Base-by-base conservation (phyloP, 2,888 invertebrate genomes). In the Zonitis immaculata region DNA sequence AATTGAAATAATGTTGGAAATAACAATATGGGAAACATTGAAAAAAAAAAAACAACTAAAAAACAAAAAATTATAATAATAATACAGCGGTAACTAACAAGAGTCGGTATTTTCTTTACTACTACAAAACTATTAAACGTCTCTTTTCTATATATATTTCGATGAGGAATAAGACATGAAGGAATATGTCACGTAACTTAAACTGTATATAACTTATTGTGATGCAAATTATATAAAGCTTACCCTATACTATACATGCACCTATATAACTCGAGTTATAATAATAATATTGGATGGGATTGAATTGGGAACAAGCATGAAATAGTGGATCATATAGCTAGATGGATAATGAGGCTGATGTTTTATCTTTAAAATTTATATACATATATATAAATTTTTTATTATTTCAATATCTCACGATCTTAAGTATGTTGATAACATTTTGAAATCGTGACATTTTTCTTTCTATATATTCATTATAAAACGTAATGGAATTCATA, bases 1-100 rank as follows among this genome's bases (percentile, higher is more conserved):
- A 60, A 62, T 62, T 61, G 62, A 62, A 61, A 58, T 61, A 35
- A 56, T 60, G 58, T 57, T 11, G 9, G n/a, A 28, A 11, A n/a
- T n/a, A n/a, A 11, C n/a, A 28, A 30, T 30, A 32, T 12, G n/a
- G n/a, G n/a, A n/a, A n/a, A n/a, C n/a, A n/a, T n/a, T n/a, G n/a
- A n/a, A 30, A 30, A 2, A 30, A 30, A 2, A 32, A 14, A 12
- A 18, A 1, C 8, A 6, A 1, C 2, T 35, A 18, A 9, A 9
- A 18, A 18, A 18, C 8, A 18, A 16, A 35, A 6, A 16, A n/a
- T 12, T 12, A 12, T 6, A 32, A 35, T 35, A 35, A 35, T 35
- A 35, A 35, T 35, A 35, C 18, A 35, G 35, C 35, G 35, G 35
- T 35, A 35, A 35, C 35, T 35, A 35, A 35, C 35, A 35, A 35